A percentile compares a stretch with the other conserved stretches of the same genome.
Conservation (phyloP, 1,140 invertebrate species). For the Pachypeltis micranthus region DNA sequence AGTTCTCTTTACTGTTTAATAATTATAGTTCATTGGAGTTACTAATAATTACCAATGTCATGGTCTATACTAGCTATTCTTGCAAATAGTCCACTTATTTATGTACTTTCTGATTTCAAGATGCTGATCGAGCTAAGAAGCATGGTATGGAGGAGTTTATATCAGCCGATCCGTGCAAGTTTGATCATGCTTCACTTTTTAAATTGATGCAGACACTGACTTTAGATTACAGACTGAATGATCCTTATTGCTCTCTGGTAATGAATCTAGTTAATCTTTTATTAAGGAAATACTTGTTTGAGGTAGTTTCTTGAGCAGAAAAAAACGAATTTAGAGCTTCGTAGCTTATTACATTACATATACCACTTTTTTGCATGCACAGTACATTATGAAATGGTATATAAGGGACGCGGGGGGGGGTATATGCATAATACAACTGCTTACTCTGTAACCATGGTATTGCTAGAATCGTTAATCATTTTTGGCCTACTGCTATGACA, state of each 20-base stretch:
- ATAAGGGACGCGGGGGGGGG: no score
- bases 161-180: conserved; percentile 93
- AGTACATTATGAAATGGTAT: no score
- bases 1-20: no score
- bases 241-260: conserved; percentile 94
- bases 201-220: conserved; percentile 83
- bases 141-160: conserved; percentile 99
- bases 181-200: conserved; percentile 88
- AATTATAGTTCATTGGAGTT: neutral
- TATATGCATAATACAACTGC: no score
- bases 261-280: conserved; percentile 27
- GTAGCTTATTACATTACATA: no score
- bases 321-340: no score
- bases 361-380: no score
- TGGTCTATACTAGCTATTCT: neutral
- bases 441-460: no score
- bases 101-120: conserved; percentile 37
- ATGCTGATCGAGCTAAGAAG: conserved; percentile 91
- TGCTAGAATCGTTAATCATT: no score
- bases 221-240: conserved; percentile 87
- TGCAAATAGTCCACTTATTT: neutral
- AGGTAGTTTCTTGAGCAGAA: no score
- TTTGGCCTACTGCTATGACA: no score
- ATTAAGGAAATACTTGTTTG: no score
- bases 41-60: neutral